Evolutionary conservation across 2,888 invertebrate genomes (phyloP).

Genomic region (Lasioglossum lativentre): DNA sequence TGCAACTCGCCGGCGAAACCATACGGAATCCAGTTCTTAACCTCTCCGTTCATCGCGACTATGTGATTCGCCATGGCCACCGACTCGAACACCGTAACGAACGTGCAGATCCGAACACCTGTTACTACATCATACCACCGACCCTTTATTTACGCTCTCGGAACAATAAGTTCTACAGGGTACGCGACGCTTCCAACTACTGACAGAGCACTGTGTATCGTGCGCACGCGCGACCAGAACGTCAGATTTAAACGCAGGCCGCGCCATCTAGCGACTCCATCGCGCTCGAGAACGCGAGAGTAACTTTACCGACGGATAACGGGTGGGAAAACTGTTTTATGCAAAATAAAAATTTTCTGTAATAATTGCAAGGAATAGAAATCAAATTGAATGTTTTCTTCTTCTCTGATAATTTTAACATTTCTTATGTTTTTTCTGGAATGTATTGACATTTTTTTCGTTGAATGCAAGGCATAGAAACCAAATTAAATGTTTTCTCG

Average conservation of each 20-base stretch:
- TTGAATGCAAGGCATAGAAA: too few relatives aligned
- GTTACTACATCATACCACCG: conserved; percentile 23
- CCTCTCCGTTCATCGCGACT: conserved; percentile 30
- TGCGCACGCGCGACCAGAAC: conserved; percentile 29
- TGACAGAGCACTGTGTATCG: conserved; percentile 17
- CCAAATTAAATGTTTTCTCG: neutral
- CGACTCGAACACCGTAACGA: conserved; percentile 6
- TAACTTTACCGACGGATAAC: conserved; percentile 17
- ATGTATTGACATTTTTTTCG: too few relatives aligned
- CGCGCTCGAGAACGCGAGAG: neutral
- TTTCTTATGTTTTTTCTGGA: neutral
- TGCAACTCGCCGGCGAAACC: conserved; percentile 59
- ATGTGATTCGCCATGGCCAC: conserved; percentile 30
- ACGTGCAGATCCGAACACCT: conserved; percentile 11
- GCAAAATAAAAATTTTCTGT: neutral
- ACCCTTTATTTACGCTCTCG: conserved; percentile 13
- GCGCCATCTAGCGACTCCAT: conserved; percentile 28
- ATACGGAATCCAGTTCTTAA: conserved; percentile 20
- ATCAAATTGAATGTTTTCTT: neutral
- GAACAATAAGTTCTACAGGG: conserved; percentile 10
- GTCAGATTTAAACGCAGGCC: neutral
- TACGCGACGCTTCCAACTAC: conserved; percentile 30
- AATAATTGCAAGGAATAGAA: neutral
- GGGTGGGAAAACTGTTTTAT: neutral
- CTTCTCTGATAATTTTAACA: neutral